Evolutionary conservation across 2,888 invertebrate species (phyloP), one percentile per base, ranked within the genome.

Genomic region (Tromatobia lineatoria): DNA sequence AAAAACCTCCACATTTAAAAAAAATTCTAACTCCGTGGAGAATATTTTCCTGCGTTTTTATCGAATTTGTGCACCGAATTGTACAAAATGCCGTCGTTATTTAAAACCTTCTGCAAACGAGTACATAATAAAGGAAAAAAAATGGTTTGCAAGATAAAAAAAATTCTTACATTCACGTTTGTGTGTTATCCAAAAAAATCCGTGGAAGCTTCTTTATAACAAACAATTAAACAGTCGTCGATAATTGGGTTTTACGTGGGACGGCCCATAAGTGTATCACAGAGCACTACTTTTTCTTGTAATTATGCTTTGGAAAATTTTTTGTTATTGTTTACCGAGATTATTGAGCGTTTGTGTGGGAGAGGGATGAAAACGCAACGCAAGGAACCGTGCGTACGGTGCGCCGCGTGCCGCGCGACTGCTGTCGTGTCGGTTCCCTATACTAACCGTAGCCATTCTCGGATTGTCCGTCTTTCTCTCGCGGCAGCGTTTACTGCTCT

Each of bases 401-500:
- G 90, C 90, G 90, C 92, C 92, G 92, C 92, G 90, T 92, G 91
- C 90, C 91, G 92, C 91, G 92, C 92, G 92, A 93, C 93, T 93
- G 91, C 89, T 90, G 90, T 89, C 88, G 88, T 76, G 81, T 86
- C 73, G 82, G 64, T 80, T 57, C 75, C 74, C 84, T 70, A 74
- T 74, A 69, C 64, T 54, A 61, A 61, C 59, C 61, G 77, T 86
- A 70, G 79, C 84, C 75, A 71, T 71, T 81, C 79, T 57, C 75
- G 38, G 80, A 57, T 71, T 74, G 69, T 69, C 79, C 45, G 23
- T 76, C 71, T 74, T 61, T 70, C 74, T 71, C 79, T 76, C 45
- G 74, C 69, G 83, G 82, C 67, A 69, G 66, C 47, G 67, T 29
- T 75, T 66, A 29, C 66, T 73, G 69, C 76, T 85, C 85, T 80